A percentile compares a stretch with the other conserved stretches of the same genome.
Evolutionary conservation across 2,797 vertebrate species (phyloP).

Genomic region (Spizella passerina): DNA sequence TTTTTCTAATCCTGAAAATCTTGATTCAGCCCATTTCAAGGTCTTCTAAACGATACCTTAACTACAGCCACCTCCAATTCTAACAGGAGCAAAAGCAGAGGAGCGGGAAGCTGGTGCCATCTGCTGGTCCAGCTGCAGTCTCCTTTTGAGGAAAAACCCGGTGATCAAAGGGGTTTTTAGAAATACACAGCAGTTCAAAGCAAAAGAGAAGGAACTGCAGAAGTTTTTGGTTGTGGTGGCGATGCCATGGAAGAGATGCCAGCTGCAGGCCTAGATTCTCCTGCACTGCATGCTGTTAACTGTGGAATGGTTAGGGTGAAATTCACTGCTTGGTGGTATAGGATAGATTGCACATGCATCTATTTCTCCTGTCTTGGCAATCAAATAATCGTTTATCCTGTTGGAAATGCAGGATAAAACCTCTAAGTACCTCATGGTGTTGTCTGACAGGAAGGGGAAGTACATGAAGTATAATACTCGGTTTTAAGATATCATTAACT

Average conservation of each 20-base stretch:
- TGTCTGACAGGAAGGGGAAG: not conserved
- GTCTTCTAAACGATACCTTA: not conserved
- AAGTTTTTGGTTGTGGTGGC: not conserved
- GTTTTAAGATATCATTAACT: not conserved
- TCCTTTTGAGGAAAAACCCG: not conserved
- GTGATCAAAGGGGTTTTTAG: not conserved
- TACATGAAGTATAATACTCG: not conserved
- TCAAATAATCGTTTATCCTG: not conserved
- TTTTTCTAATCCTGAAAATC: not conserved
- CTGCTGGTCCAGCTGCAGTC: slow-evolving; percentile 25
- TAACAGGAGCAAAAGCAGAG: not conserved
- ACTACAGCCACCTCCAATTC: not conserved
- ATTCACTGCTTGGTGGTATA: not conserved
- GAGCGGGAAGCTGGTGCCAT: slow-evolving; percentile 5
- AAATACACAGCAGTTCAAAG: not conserved
- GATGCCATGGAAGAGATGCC: not conserved
- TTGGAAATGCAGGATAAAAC: not conserved
- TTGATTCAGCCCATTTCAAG: slow-evolving; percentile 23
- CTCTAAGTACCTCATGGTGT: not conserved
- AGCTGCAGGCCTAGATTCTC: not conserved
- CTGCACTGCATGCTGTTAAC: not conserved
- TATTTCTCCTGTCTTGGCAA: not conserved
- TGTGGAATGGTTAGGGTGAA: not conserved
- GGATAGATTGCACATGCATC: not conserved
- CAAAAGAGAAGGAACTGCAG: not conserved